Evolutionary conservation across 2,888 invertebrate species (phyloP).

Genomic region (Microctonus brassicae): DNA sequence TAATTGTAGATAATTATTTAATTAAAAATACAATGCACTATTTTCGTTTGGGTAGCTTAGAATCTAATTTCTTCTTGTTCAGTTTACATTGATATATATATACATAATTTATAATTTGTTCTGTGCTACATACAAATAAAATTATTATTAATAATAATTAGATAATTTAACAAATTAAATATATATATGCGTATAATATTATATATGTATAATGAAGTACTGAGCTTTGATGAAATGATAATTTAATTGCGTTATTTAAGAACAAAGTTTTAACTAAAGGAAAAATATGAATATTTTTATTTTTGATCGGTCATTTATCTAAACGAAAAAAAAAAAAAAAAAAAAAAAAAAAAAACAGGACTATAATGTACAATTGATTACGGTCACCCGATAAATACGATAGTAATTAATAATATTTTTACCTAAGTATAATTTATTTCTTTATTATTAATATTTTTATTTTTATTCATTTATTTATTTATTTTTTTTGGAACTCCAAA

Average conservation of each 20-base stretch:
- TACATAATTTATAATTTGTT: conserved; percentile 65
- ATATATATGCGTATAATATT: too few relatives aligned
- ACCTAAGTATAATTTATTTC: too few relatives aligned
- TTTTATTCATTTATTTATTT: not conserved
- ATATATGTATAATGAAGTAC: conserved; percentile 37
- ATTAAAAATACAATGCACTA: conserved; percentile 26
- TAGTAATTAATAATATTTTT: conserved; percentile 1
- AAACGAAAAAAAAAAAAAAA: too few relatives aligned
- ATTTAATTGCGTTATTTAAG: conserved; percentile 45
- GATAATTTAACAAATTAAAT: conserved; percentile 45
- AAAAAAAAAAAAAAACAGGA: conserved; percentile 31
- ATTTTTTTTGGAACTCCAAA: conserved; percentile 5
- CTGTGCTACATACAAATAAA: conserved; percentile 62
- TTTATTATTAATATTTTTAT: too few relatives aligned
- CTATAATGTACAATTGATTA: conserved; percentile 32
- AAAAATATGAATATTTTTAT: not conserved
- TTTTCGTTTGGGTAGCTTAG: conserved; percentile 42
- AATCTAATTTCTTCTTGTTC: conserved; percentile 41
- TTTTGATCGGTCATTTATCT: too few relatives aligned
- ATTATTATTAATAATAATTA: conserved; percentile 48
- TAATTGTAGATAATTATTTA: not conserved
- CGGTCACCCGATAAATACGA: conserved; percentile 19
- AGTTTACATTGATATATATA: conserved; percentile 34
- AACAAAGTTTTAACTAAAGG: not conserved
- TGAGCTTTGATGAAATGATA: conserved; percentile 45